phyloP scores from a whole-genome alignment of 2,113 vertebrate species.

The Dryoscopus gambensis region DNA sequence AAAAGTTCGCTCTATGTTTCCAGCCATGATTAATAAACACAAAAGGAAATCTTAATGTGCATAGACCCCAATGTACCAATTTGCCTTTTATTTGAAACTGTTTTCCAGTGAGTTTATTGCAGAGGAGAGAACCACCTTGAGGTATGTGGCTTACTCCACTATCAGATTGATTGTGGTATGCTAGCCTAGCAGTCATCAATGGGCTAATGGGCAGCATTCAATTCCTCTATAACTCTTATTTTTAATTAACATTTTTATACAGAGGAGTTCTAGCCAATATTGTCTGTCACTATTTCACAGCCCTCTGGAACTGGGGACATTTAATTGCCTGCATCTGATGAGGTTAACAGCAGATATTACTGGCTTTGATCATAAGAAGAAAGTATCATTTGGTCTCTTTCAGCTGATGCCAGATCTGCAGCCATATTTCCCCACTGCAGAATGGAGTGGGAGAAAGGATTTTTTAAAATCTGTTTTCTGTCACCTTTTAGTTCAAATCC shows the following conservation, averaged over 20 bases:
- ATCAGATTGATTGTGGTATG: neutral
- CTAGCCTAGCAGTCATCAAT: neutral
- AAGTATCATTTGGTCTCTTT: neutral
- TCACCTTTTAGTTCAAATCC: neutral
- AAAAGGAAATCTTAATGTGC: neutral
- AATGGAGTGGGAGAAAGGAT: neutral
- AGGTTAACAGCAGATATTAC: neutral
- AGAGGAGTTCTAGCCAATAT: neutral
- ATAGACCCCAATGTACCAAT: neutral
- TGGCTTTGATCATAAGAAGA: neutral
- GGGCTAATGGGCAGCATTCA: neutral
- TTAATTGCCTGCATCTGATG: neutral
- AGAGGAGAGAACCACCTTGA: neutral
- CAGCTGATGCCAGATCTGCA: neutral
- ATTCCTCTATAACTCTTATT: neutral
- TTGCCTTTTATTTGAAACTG: neutral
- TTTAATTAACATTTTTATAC: neutral
- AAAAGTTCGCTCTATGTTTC: neutral
- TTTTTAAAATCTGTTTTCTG: neutral
- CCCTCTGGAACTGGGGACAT: neutral
- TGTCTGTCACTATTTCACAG: neutral
- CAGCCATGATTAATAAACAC: neutral
- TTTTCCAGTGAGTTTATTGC: neutral
- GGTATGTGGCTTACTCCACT: neutral
- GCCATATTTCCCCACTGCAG: neutral